phyloP scores from a whole-genome alignment of 2,797 vertebrate species.

The Nyctalus aviator region DNA sequence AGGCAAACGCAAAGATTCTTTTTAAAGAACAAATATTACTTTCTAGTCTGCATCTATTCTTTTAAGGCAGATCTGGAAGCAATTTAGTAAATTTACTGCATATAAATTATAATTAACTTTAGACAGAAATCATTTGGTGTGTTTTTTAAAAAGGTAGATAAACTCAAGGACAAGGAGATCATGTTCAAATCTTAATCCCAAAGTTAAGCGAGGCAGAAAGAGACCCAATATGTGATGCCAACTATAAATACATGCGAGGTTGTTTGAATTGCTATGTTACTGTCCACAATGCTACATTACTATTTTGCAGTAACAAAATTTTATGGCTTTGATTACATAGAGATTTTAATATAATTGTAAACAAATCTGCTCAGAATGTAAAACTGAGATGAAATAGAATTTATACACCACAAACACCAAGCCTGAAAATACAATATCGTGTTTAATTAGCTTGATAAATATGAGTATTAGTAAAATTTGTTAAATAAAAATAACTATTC shows the following conservation, averaged over 20 bases:
- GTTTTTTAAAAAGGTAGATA: constrained; percentile 72
- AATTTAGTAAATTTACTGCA: constrained; percentile 77
- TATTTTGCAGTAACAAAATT: constrained; percentile 38
- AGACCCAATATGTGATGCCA: constrained; percentile 28
- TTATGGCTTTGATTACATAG: constrained; percentile 55
- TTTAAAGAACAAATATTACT: constrained; percentile 57
- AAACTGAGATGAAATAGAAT: constrained; percentile 41
- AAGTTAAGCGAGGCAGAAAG: constrained; percentile 71
- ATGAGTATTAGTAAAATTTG: constrained; percentile 1
- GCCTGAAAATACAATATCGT: background rate
- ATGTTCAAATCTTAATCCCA: constrained; percentile 64
- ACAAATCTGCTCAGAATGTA: constrained; percentile 8
- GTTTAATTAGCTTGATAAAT: constrained; percentile 33
- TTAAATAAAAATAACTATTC: constrained; percentile 44
- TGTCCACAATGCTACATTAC: background rate
- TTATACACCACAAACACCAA: background rate
- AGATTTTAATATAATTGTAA: constrained; percentile 64
- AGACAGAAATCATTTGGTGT: constrained; percentile 69
- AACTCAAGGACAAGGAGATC: constrained; percentile 69
- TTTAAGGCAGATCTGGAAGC: constrained; percentile 70
- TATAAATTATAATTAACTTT: constrained; percentile 78
- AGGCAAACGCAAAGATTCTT: constrained; percentile 67
- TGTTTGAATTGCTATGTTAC: constrained; percentile 28
- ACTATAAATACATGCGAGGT: background rate
- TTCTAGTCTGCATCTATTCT: constrained; percentile 29